Conservation (phyloP, 1,140 invertebrate species). For the Microplitis demolitor region DNA sequence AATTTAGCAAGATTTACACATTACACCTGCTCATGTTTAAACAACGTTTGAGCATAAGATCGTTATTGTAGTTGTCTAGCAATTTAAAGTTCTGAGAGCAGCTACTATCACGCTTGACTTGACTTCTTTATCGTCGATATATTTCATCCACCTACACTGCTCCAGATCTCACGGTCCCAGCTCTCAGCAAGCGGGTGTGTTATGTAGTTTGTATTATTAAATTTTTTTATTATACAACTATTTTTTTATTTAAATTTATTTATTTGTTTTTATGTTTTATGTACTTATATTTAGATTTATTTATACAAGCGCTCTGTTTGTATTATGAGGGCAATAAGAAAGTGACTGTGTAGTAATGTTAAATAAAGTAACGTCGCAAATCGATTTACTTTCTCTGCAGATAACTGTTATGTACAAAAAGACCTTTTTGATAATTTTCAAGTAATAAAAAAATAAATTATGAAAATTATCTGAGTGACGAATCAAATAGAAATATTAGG, state of each 20-base stretch:
- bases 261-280: not conserved
- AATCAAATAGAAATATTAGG: not conserved
- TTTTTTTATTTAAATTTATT: not conserved
- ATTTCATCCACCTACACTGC: constrained; percentile 25
- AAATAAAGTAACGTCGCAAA: not conserved
- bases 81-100: not conserved
- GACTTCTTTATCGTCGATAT: constrained; percentile 12
- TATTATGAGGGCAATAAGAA: constrained; percentile 1
- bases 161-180: constrained; percentile 24
- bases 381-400: constrained; percentile 24
- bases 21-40: no score
- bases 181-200: not conserved
- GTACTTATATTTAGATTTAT: no score
- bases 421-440: constrained; percentile 16
- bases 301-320: no score
- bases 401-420: constrained; percentile 10
- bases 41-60: not conserved
- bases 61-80: constrained; percentile 1
- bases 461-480: not conserved
- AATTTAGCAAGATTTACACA: no score
- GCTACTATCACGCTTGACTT: not conserved
- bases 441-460: not conserved
- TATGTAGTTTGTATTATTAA: not conserved
- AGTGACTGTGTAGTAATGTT: not conserved
- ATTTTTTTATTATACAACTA: not conserved